Percentiles rank a stretch among this genome's conserved stretches.
Conservation (phyloP, 2,888 invertebrate genomes). For the Peribatodes rhomboidaria region DNA sequence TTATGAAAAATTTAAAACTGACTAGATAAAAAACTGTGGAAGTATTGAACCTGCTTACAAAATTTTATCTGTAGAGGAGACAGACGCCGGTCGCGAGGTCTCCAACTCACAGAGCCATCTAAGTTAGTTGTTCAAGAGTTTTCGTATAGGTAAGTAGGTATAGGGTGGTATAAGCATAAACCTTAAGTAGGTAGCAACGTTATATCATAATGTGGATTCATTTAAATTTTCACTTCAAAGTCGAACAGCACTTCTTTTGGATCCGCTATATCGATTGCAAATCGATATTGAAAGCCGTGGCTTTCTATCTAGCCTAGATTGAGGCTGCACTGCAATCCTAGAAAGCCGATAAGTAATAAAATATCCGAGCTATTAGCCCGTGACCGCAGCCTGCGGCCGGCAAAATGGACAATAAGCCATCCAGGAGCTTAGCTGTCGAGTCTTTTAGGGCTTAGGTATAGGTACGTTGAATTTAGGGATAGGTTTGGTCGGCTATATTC, state of each 20-base stretch:
- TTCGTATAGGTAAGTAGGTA: too few species aligned
- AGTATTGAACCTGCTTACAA: too few species aligned
- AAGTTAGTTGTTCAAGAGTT: too few species aligned
- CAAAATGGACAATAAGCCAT: constrained; percentile 36
- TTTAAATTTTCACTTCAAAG: neutral
- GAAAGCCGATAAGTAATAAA: constrained; percentile 70
- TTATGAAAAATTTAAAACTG: too few species aligned
- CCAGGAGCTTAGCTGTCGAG: constrained; percentile 22
- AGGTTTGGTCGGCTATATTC: neutral
- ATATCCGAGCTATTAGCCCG: constrained; percentile 63
- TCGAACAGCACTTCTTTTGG: neutral
- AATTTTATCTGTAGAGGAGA: too few species aligned
- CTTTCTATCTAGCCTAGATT: constrained; percentile 44
- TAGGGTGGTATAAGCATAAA: too few species aligned
- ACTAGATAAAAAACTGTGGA: too few species aligned
- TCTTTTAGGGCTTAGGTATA: constrained; percentile 3
- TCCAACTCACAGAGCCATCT: too few species aligned
- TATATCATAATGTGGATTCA: neutral
- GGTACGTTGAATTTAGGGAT: constrained; percentile 8
- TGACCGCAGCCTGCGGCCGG: constrained; percentile 56
- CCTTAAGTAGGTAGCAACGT: too few species aligned
- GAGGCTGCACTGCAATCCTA: constrained; percentile 53
- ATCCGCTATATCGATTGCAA: constrained; percentile 26
- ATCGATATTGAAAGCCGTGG: constrained; percentile 32
- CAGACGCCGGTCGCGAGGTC: too few species aligned